Conservation (phyloP, 2,113 vertebrate genomes). For the Heterotilapia buettikoferi region DNA sequence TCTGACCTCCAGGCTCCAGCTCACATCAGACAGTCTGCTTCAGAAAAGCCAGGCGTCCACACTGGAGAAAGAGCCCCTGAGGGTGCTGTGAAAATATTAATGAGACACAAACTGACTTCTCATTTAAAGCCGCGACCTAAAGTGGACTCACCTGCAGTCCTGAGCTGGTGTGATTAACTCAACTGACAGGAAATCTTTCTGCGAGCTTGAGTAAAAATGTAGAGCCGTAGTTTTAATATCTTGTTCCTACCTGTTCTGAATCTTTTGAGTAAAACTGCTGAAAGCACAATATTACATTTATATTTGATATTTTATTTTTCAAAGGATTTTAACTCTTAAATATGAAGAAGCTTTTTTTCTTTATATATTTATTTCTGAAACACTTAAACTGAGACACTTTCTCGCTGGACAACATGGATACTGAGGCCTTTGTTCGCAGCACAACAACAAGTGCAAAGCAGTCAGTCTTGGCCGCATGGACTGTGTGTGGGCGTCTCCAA, state of each 20-base stretch:
- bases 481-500: neutral
- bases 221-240: neutral
- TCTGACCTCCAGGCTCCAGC: slow-evolving; percentile 25
- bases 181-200: neutral
- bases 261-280: neutral
- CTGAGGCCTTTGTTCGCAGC: neutral
- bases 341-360: neutral
- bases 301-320: neutral
- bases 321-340: neutral
- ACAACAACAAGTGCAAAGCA: neutral
- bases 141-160: slow-evolving; percentile 4
- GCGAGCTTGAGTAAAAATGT: neutral
- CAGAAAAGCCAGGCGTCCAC: neutral
- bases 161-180: neutral
- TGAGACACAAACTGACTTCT: slow-evolving; percentile 20
- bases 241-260: neutral
- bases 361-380: neutral
- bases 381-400: neutral
- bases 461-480: neutral
- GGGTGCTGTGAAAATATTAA: neutral
- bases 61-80: neutral
- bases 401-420: neutral
- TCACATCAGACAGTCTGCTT: slow-evolving; percentile 9
- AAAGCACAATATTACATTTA: neutral
- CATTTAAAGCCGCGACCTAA: neutral